phyloP scores from a whole-genome alignment of 2,797 vertebrate genomes.

The Tarsius wallacei region DNA sequence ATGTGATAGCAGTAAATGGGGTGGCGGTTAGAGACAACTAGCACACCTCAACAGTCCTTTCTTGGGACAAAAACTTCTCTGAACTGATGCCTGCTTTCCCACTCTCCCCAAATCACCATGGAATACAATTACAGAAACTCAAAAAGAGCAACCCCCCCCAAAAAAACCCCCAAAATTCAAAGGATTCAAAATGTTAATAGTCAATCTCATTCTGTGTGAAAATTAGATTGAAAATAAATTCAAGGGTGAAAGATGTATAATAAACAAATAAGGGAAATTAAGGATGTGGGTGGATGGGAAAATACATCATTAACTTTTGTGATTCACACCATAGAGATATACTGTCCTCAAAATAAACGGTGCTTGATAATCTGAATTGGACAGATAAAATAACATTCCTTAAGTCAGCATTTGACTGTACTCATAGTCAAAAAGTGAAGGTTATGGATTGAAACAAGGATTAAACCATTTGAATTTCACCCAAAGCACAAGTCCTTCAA shows the following conservation, averaged over 20 bases:
- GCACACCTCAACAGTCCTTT: background rate
- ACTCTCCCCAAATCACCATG: background rate
- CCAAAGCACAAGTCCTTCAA: slow-evolving; percentile 6
- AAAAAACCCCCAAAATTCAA: background rate
- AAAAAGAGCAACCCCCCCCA: background rate
- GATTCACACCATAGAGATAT: background rate
- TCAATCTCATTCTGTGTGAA: slow-evolving; percentile 42
- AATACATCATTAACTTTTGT: background rate
- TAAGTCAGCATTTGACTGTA: background rate
- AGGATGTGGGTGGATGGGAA: background rate
- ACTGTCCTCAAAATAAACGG: background rate
- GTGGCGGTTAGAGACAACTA: background rate
- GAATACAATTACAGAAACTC: background rate
- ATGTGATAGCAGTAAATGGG: background rate
- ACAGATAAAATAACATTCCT: slow-evolving; percentile 29
- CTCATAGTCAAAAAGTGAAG: background rate
- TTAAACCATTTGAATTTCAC: slow-evolving; percentile 38
- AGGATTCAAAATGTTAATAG: slow-evolving; percentile 25
- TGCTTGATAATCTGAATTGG: background rate
- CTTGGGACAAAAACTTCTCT: background rate
- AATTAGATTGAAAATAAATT: slow-evolving; percentile 52
- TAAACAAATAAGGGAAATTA: background rate
- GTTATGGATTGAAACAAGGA: background rate
- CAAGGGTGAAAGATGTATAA: slow-evolving; percentile 48
- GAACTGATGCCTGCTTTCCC: background rate